A percentile compares a stretch with the other conserved stretches of the same genome.
Evolutionary conservation across 2,888 invertebrate genomes (phyloP).

Genomic region (Coenonympha arcania): DNA sequence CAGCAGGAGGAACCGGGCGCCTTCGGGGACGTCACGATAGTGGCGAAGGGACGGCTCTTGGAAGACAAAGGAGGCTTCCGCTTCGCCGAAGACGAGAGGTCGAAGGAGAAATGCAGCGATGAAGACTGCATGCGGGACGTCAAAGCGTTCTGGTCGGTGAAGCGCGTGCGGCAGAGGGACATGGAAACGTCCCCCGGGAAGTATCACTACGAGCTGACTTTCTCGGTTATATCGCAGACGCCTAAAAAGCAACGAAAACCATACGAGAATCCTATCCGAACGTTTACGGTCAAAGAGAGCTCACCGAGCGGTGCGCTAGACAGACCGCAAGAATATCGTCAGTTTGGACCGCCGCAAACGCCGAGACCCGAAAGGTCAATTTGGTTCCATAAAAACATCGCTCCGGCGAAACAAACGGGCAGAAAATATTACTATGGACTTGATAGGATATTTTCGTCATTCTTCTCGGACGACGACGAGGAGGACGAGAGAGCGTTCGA

Average conservation of each 20-base stretch:
- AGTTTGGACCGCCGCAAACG: slow-evolving; percentile 29
- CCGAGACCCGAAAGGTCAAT: slow-evolving; percentile 49
- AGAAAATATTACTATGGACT: slow-evolving; percentile 43
- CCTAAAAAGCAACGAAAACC: slow-evolving; percentile 61
- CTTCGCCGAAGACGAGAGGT: slow-evolving; percentile 69
- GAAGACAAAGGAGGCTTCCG: slow-evolving; percentile 66
- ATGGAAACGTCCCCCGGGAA: slow-evolving; percentile 57
- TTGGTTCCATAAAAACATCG: slow-evolving; percentile 62
- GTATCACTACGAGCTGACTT: slow-evolving; percentile 78
- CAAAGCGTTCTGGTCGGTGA: slow-evolving; percentile 80
- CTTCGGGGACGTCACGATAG: slow-evolving; percentile 77
- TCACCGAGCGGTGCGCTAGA: slow-evolving; percentile 46
- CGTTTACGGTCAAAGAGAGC: slow-evolving; percentile 77
- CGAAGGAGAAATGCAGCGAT: slow-evolving; percentile 48
- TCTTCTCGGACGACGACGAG: slow-evolving; percentile 56
- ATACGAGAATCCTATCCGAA: slow-evolving; percentile 72
- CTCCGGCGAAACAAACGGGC: slow-evolving; percentile 37
- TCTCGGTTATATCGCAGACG: slow-evolving; percentile 74
- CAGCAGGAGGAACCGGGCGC: slow-evolving; percentile 61
- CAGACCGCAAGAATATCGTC: slow-evolving; percentile 33
- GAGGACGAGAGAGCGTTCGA: slow-evolving; percentile 36
- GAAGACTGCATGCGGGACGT: slow-evolving; percentile 70
- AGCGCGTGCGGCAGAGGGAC: slow-evolving; percentile 78
- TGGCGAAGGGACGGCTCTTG: slow-evolving; percentile 78
- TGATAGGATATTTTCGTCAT: slow-evolving; percentile 58